Evolutionary conservation across 2,888 invertebrate species (phyloP), one percentile per base, ranked within the genome.

Genomic region (Seira sanloemensis): DNA sequence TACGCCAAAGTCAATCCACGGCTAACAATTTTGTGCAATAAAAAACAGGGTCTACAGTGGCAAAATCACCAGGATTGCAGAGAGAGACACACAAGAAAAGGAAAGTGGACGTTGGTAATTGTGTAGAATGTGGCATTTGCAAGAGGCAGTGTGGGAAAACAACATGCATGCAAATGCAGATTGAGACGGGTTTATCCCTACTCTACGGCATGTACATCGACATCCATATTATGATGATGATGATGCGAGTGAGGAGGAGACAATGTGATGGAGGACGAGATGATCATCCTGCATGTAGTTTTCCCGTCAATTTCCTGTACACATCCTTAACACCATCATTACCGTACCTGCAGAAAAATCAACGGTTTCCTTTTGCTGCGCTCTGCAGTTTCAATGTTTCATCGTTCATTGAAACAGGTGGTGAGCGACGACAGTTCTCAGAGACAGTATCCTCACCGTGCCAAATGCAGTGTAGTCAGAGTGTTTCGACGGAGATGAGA

Each of bases 401-500:
- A n/a, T 69, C 27, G 54, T 71, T 81, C 50, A 81, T 37, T 71
- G 66, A 74, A 82, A 82, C 81, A 82, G 81, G 76, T 82, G 81
- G 81, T 54, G 19, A 72, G 69, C 65, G 81, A 46, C 37, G 25
- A 46, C n/a, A 50, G 50, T 7, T 50, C 50, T 50, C 5, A 12
- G 5, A 37, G 37, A 7, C 4, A 37, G 37, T 12, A 37, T 7
- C 12, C 50, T 18, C 2, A 50, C 50, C n/a, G n/a, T n/a, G n/a
- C n/a, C n/a, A n/a, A n/a, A n/a, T n/a, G n/a, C n/a, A n/a, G n/a
- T n/a, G n/a, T n/a, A n/a, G n/a, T n/a, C n/a, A n/a, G n/a, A n/a
- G n/a, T n/a, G n/a, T n/a, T 50, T 18, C n/a, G 50, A 50, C 2
- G 2, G 50, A 50, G n/a, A 7, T 16, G 50, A 50, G 50, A 50